These are phyloP conservation scores for Hydrolagus colliei DNA, from an alignment of 2,797 vertebrate genomes.

Conservation along the genomic window DNA sequence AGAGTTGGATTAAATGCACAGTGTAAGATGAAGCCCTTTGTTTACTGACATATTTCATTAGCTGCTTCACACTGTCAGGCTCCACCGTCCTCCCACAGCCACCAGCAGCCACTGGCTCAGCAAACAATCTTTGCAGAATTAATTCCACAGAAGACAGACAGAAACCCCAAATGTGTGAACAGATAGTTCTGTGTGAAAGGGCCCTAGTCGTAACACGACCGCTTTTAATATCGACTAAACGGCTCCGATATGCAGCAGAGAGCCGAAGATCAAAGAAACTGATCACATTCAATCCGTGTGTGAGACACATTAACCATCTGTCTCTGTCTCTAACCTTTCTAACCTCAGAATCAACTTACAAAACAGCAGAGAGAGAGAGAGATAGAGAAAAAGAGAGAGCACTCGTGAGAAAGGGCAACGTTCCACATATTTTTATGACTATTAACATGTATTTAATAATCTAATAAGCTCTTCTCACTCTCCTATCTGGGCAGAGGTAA, in stretches of 20 bases:
- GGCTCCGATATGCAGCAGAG: not conserved
- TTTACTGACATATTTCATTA: too few species aligned
- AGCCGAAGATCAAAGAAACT: not conserved
- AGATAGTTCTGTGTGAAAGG: not conserved
- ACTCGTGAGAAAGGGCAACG: too few species aligned
- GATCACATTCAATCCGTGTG: not conserved
- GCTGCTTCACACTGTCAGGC: not conserved
- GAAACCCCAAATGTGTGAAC: not conserved
- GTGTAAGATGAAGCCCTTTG: too few species aligned
- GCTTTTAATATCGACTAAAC: not conserved
- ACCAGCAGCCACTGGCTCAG: not conserved
- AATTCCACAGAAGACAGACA: not conserved
- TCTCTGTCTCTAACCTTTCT: not conserved
- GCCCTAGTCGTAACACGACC: not conserved
- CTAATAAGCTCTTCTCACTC: too few species aligned
- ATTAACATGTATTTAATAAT: too few species aligned
- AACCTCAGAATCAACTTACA: not conserved
- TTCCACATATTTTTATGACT: too few species aligned
- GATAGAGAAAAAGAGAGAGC: too few species aligned
- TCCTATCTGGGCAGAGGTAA: too few species aligned
- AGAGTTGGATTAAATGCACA: too few species aligned
- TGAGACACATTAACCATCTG: conserved; percentile 2
- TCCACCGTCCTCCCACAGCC: not conserved
- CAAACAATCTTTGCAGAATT: not conserved
- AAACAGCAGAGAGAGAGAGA: too few species aligned